phyloP scores from a whole-genome alignment of 2,888 invertebrate genomes.

The Lagria hirta region DNA sequence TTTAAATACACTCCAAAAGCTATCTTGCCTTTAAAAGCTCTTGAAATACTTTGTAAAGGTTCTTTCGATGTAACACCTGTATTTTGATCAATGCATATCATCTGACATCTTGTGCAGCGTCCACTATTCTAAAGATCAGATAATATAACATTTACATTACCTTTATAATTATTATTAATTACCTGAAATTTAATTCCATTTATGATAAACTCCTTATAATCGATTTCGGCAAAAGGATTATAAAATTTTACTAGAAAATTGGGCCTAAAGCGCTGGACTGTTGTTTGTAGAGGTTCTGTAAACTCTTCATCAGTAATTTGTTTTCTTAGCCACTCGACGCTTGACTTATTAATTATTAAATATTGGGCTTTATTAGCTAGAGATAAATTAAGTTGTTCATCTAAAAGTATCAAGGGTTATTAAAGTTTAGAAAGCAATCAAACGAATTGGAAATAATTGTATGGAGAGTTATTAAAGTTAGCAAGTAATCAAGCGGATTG shows the following conservation, averaged over 20 bases:
- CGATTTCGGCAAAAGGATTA: conserved; percentile 75
- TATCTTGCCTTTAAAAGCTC: conserved; percentile 73
- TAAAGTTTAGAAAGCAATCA: too few species aligned
- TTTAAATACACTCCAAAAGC: conserved; percentile 78
- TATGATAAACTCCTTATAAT: conserved; percentile 67
- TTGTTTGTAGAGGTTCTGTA: conserved; percentile 56
- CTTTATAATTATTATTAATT: conserved; percentile 29
- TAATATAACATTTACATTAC: conserved; percentile 20
- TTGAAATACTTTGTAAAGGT: conserved; percentile 74
- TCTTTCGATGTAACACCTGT: conserved; percentile 79
- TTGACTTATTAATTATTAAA: conserved; percentile 76
- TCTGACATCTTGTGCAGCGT: conserved; percentile 87
- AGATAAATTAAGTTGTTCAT: conserved; percentile 56
- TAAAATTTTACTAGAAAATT: conserved; percentile 80
- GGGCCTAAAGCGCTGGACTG: conserved; percentile 79
- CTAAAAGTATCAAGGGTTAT: too few species aligned
- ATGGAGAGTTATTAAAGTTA: too few species aligned
- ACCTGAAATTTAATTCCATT: conserved; percentile 69
- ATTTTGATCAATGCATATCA: conserved; percentile 91
- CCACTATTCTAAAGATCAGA: conserved; percentile 65
- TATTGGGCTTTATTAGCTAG: conserved; percentile 85
- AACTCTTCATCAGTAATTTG: conserved; percentile 60
- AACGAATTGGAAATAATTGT: too few species aligned
- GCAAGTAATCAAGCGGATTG: not conserved
- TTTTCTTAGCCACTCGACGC: conserved; percentile 70